Base-by-base conservation (phyloP, 2,113 vertebrate genomes). In the Ptilorrhoa leucosticta region DNA sequence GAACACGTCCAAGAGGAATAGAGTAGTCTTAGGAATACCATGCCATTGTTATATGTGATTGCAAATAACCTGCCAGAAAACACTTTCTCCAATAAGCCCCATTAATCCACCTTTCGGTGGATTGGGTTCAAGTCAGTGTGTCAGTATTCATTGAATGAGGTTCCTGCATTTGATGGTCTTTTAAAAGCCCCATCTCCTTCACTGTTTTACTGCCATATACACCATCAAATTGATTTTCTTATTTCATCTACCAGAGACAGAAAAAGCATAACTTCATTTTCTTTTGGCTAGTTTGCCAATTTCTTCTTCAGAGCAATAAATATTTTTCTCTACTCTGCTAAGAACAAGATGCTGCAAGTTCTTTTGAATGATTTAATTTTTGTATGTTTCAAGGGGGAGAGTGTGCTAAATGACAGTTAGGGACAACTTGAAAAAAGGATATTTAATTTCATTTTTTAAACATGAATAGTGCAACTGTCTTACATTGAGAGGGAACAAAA, bases 331-430 rank as follows among this genome's bases (percentile, higher is more conserved):
- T 79, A 16, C 4, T 13, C 17, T 81, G 48, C 8, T n/a, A 47
- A 37, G 28, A 91, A 44, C n/a, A 81, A 65, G 48, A 47, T 80
- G 30, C 56, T 78, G 7, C 39, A 51, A 50, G 3, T 56, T 82
- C 16, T 84, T 81, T 33, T 65, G 27, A 77, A 60, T 76, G 4
- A 37, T 48, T 91, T 60, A 11, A 50, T 79, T 76, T 87, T 63
- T 64, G 1, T 48, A 5, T 39, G 58, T 60, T 93, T 50, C 7
- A 28, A 11, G 26, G n/a, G 1, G 0, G 2, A 3, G 3, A 27
- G 6, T 65, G 10, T 83, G 54, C 42, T 80, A 80, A 77, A 57
- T 80, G 53, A 40, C 42, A 71, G 6, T n/a, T 65, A 61, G 21
- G 19, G 20, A n/a, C 30, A 75, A 47, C 27, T 75, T 89, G 35